Percentiles rank a stretch among this genome's conserved stretches.
Conservation (phyloP, 2,113 vertebrate genomes). For the Puffinus mauretanicus region DNA sequence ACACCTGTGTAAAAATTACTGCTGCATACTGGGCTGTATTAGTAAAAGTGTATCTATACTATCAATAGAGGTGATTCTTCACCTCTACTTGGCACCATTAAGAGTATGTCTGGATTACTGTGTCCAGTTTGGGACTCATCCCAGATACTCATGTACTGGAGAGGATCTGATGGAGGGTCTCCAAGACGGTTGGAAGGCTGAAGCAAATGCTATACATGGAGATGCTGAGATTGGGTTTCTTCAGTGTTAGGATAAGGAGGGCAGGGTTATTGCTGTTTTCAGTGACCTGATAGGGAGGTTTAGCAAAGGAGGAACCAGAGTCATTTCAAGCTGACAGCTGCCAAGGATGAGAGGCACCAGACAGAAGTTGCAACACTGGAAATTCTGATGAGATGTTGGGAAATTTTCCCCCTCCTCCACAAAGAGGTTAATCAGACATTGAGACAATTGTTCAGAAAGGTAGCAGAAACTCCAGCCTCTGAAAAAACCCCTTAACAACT, state of each 20-base stretch:
- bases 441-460: neutral
- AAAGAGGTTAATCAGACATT: neutral
- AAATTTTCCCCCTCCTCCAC: neutral
- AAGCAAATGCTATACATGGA: accelerated
- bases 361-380: neutral
- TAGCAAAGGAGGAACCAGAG: neutral
- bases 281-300: neutral
- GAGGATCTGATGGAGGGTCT: neutral
- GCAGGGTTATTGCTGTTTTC: neutral
- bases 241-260: neutral
- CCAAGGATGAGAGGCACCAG: neutral
- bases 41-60: neutral
- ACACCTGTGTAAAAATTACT: neutral
- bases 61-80: neutral
- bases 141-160: accelerated
- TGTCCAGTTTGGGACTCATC: neutral
- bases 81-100: neutral
- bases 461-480: neutral
- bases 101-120: neutral
- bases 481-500: neutral
- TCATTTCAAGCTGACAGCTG: neutral
- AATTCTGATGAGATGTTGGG: conserved; percentile 12
- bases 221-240: neutral
- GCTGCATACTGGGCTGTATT: neutral
- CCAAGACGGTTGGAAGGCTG: neutral